Evolutionary conservation across 2,888 invertebrate genomes (phyloP), one percentile per base, ranked within the genome.

Genomic region (Tineola bisselliella): DNA sequence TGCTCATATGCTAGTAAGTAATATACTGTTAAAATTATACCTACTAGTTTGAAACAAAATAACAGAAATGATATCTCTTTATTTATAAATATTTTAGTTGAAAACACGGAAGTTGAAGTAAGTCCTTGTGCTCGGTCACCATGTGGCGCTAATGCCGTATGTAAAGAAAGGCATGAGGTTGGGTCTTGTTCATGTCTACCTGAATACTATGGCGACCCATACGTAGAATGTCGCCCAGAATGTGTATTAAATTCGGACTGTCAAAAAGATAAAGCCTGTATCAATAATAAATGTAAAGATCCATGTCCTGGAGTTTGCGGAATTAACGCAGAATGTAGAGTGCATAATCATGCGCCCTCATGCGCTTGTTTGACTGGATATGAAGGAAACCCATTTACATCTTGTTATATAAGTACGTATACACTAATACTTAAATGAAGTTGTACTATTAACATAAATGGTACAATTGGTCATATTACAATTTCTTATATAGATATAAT

Each of bases 201-300:
- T 62, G 94, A 94, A 70, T 95, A 94, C 77, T 92, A 91, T 69
- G 95, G 96, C 60, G 94, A 95, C 84, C 95, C 95, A 1, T 94
- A 95, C 70, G 86, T 92, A 52, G 93, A 93, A 71, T 96, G 96
- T 76, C 89, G 94, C 72, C 95, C 95, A 25, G 95, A 96, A 88
- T 96, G 96, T 76, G 91, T 94, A n/a, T 89, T 93, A 67, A 95
- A 95, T 76, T 91, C 93, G 8, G 95, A 96, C 70, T 96, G 96
- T 78, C 88, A 91, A 6, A 89, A 89, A 70, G 89, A 91, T 66
- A 92, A 90, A 79, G 91, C 95, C 25, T 96, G 96, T 72, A 88
- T 92, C 60, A 93, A 93, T 72, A 93, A 93, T 78, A 94, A 94
- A 86, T 96, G 96, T 74, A 89, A 89, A 69, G 92, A 95, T 81